These are phyloP conservation scores for Gortyna flavago DNA, from an alignment of 2,888 invertebrate species.

Conservation along the genomic window DNA sequence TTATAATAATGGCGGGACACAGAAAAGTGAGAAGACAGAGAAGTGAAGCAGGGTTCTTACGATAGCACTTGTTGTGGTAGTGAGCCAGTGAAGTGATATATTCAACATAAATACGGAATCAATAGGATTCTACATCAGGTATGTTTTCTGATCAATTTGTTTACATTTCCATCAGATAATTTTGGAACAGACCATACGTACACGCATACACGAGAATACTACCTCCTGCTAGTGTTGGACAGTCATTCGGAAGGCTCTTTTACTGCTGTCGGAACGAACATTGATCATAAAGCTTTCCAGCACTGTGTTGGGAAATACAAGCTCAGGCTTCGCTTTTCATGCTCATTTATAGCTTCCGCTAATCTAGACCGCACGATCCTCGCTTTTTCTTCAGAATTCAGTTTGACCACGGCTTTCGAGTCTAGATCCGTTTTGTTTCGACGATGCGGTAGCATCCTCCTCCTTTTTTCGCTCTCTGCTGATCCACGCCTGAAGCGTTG, in stretches of 20 bases:
- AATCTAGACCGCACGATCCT: neutral
- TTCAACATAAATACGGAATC: no score
- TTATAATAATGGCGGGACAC: no score
- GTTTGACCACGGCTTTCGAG: constrained; percentile 10
- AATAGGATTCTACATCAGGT: neutral
- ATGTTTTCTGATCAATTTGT: neutral
- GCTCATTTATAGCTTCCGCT: neutral
- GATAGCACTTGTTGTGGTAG: no score
- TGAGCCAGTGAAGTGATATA: no score
- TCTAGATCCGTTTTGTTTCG: constrained; percentile 4
- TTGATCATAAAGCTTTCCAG: constrained; percentile 4
- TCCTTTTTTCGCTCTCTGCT: neutral
- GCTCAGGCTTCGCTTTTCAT: constrained; percentile 1
- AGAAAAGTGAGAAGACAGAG: no score
- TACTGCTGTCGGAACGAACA: neutral
- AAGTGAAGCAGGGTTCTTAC: no score
- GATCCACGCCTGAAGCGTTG: neutral
- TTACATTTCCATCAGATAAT: neutral
- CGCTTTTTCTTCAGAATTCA: constrained; percentile 23
- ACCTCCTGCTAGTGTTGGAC: neutral
- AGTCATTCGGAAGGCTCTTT: no score
- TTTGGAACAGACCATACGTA: neutral
- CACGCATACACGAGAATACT: neutral
- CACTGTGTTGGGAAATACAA: neutral
- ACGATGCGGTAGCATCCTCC: neutral